Percentiles rank a stretch among this genome's conserved stretches.
Conservation (phyloP, 64 coral and sea anemone species). For the Actinia equina region DNA sequence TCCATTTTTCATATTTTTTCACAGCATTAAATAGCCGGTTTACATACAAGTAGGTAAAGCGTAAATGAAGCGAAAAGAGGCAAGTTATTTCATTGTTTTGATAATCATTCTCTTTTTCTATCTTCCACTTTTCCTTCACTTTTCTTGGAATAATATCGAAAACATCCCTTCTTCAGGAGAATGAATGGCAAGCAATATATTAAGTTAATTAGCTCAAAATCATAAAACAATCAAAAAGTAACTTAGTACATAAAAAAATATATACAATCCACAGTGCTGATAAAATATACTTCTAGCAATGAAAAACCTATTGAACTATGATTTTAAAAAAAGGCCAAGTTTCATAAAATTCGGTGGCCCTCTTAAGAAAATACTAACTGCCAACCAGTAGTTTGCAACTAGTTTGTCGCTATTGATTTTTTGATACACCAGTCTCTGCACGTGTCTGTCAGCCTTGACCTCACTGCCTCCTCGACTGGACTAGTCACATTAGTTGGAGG, state of each 20-base stretch:
- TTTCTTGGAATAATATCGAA: not conserved
- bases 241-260: not conserved
- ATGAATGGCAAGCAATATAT: not conserved
- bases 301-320: not conserved
- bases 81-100: not conserved
- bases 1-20: too few species aligned
- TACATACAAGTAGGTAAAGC: too few species aligned
- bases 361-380: not conserved
- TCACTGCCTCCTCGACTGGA: not conserved
- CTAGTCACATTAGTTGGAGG: not conserved
- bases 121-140: not conserved
- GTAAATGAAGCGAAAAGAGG: too few species aligned
- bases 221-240: not conserved
- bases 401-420: too few species aligned
- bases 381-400: too few species aligned
- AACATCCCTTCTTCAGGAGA: not conserved
- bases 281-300: not conserved
- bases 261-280: not conserved
- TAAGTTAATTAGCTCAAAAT: not conserved
- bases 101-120: not conserved
- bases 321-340: too few species aligned
- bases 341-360: not conserved
- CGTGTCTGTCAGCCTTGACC: not conserved
- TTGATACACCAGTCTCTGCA: not conserved
- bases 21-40: too few species aligned